A percentile compares a stretch with the other conserved stretches of the same genome.
phyloP scores from a whole-genome alignment of 2,888 invertebrate genomes.

The Netelia fuscicornis region DNA sequence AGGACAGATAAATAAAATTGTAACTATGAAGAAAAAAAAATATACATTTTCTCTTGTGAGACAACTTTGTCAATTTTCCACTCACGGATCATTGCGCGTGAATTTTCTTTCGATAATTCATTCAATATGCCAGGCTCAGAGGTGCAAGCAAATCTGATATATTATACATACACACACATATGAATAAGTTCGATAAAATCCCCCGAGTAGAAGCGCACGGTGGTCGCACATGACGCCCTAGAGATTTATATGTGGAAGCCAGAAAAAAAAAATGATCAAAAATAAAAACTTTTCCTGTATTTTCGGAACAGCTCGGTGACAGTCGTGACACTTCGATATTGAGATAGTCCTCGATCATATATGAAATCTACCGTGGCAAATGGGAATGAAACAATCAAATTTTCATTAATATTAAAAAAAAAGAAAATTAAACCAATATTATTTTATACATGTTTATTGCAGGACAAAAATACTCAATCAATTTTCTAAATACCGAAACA shows the following conservation, averaged over 20 bases:
- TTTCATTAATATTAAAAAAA: no score
- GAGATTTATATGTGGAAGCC: slow-evolving; percentile 33
- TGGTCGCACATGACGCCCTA: neutral
- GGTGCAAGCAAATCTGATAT: slow-evolving; percentile 11
- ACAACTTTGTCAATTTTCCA: neutral
- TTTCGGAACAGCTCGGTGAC: slow-evolving; percentile 2
- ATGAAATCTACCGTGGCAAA: no score
- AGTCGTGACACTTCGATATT: neutral
- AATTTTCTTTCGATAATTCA: slow-evolving; percentile 22
- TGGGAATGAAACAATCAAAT: no score
- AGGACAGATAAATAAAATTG: no score
- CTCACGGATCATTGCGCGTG: neutral
- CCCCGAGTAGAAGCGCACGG: neutral
- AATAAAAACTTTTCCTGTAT: slow-evolving; percentile 9
- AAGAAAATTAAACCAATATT: no score
- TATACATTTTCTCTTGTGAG: neutral
- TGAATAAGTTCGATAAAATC: slow-evolving; percentile 36
- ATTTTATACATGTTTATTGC: neutral
- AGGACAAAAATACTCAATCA: neutral
- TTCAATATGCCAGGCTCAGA: slow-evolving; percentile 8
- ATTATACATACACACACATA: neutral
- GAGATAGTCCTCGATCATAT: no score
- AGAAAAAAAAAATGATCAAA: slow-evolving; percentile 26
- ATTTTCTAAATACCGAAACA: neutral
- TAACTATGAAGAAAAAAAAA: neutral